phyloP scores from a whole-genome alignment of 2,797 vertebrate species.

The Notoglanidium macrostoma region DNA sequence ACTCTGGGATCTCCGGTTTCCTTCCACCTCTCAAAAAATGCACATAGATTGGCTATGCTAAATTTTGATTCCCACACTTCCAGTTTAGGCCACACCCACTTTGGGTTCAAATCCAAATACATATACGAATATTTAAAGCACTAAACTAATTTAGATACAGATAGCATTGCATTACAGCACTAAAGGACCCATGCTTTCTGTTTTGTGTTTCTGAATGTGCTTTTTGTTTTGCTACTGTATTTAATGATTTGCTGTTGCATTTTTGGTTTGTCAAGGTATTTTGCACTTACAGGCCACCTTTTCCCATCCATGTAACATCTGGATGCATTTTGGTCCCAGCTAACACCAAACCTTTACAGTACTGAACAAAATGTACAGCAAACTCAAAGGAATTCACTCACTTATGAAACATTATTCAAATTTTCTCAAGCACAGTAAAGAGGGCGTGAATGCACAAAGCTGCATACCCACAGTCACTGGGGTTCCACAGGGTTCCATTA shows the following conservation, averaged over 20 bases:
- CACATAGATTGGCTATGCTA: background rate
- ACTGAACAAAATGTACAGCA: slow-evolving; percentile 22
- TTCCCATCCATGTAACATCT: background rate
- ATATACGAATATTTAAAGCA: background rate
- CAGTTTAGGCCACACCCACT: background rate
- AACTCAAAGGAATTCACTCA: slow-evolving; percentile 40
- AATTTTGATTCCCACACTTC: background rate
- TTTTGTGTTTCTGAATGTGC: background rate
- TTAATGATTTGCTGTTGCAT: background rate
- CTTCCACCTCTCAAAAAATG: background rate
- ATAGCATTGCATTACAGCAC: background rate
- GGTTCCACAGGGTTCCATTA: slow-evolving; percentile 50
- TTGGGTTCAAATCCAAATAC: background rate
- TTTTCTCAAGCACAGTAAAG: slow-evolving; percentile 44
- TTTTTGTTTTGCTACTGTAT: background rate
- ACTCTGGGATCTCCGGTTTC: background rate
- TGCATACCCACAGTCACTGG: slow-evolving; percentile 55
- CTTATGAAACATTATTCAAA: slow-evolving; percentile 56
- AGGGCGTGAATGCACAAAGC: slow-evolving; percentile 56
- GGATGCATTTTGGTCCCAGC: slow-evolving; percentile 10
- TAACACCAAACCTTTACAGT: background rate
- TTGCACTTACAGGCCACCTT: background rate
- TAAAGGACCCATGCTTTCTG: background rate
- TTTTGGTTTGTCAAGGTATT: background rate
- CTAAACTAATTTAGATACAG: background rate